Evolutionary conservation across 2,888 invertebrate genomes (phyloP), one percentile per base, ranked within the genome.

Genomic region (Boloria euphrosyne): DNA sequence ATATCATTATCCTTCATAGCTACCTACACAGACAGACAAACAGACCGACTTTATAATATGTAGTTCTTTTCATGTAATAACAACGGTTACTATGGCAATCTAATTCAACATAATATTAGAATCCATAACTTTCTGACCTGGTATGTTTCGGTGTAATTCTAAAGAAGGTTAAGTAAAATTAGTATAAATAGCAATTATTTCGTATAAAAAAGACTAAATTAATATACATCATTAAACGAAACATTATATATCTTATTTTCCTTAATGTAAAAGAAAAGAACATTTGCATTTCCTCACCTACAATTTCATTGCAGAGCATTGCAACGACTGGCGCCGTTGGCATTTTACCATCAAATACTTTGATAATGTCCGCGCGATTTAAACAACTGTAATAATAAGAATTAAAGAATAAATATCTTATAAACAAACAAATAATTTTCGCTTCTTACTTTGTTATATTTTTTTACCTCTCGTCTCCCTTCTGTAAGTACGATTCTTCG

Each of bases 361-460:
- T 96, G 80, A 97, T 95, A 76, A 97, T 94, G 87, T 97, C 97
- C 49, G 96, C 95, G 75, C 96, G 94, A 84, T 96, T 96, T 78
- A 96, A 93, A 84, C 96, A 96, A 90, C 97, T 97, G 93, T 74
- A 94, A 94, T 70, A 71, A 75, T 73, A 74, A 4, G 0, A 49
- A 18, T 27, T 13, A 17, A 16, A 59, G 0, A 31, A 27, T 31
- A 31, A 55, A 17, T 55, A 14, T 14, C 4, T 14, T 49, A 7
- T 49, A 47, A 1, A n/a, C n/a, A 16, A 16, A 10, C 10, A n/a
- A 16, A 16, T 2, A 4, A 49, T 49, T 49, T 6, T 7, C 16
- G 2, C 6, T 16, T 4, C 3, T 7, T 13, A 31, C n/a, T 16
- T 27, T 3, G 3, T 13, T 27, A 5, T 13, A 31, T 22, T 50